These are phyloP conservation scores for Drosophila sp. DNA, from an alignment of 1,140 invertebrate species.

Conservation along the genomic window DNA sequence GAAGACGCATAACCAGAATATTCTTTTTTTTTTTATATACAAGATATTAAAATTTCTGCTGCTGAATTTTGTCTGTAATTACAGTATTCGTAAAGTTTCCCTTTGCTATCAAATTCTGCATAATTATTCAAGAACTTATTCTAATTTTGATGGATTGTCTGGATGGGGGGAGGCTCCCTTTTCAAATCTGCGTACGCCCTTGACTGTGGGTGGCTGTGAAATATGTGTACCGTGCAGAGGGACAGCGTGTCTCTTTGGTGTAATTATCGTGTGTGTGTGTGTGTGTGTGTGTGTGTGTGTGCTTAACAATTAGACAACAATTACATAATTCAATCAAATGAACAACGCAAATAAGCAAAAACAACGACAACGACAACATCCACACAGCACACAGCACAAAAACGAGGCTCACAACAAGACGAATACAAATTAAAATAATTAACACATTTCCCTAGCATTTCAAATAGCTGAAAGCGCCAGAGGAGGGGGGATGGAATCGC, in stretches of 20 bases:
- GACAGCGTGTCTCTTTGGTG: slow-evolving; percentile 22
- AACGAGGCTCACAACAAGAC: slow-evolving; percentile 16
- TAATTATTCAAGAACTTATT: too few relatives aligned
- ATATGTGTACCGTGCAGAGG: too few relatives aligned
- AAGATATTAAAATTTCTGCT: too few relatives aligned
- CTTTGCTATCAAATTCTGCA: too few relatives aligned
- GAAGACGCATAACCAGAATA: too few relatives aligned
- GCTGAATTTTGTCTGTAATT: too few relatives aligned
- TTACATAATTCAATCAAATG: slow-evolving; percentile 81
- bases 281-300: slow-evolving; percentile 45
- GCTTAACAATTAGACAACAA: slow-evolving; percentile 78
- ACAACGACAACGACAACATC: slow-evolving; percentile 57
- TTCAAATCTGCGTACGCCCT: too few relatives aligned
- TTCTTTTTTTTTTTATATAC: too few relatives aligned
- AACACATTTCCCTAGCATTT: slow-evolving; percentile 15
- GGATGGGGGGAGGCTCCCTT: background rate
- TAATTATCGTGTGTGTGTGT: slow-evolving; percentile 32
- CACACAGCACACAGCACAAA: slow-evolving; percentile 26
- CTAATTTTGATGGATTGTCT: too few relatives aligned
- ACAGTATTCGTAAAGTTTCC: too few relatives aligned
- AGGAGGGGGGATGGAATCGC: background rate
- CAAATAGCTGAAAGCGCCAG: background rate
- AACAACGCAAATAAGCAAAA: slow-evolving; percentile 65
- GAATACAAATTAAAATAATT: slow-evolving; percentile 70
- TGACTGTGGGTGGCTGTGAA: background rate